Percentiles rank a stretch among this genome's conserved stretches.
These are phyloP conservation scores for Macropis europaea DNA, from an alignment of 2,888 invertebrate species.

Conservation along the genomic window DNA sequence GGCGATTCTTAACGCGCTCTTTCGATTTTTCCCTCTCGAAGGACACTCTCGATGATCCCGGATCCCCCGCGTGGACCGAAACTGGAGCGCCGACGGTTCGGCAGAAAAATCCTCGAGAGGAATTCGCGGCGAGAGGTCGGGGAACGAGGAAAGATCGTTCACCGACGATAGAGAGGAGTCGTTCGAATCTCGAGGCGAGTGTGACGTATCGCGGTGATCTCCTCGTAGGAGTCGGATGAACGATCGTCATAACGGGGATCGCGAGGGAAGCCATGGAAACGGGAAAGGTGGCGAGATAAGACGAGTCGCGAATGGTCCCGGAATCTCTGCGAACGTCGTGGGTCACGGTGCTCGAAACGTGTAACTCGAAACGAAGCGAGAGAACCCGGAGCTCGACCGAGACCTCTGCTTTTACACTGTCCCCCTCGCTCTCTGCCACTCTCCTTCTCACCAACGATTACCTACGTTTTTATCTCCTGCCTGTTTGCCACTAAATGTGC, in stretches of 20 bases:
- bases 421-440: neutral
- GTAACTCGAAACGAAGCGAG: conserved; percentile 75
- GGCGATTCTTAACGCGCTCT: conserved; percentile 15
- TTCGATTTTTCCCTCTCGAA: conserved; percentile 22
- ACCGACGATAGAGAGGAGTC: conserved; percentile 21
- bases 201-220: conserved; percentile 38
- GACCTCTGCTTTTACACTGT: conserved; percentile 2
- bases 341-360: conserved; percentile 63
- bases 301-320: conserved; percentile 47
- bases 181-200: conserved; percentile 17
- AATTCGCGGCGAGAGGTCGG: neutral
- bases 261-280: conserved; percentile 43
- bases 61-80: conserved; percentile 13
- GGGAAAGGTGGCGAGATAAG: conserved; percentile 64
- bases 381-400: conserved; percentile 61
- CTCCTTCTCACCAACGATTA: too few relatives aligned
- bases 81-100: neutral
- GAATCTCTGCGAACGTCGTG: conserved; percentile 47
- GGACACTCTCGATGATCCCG: conserved; percentile 45
- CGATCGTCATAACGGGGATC: conserved; percentile 59
- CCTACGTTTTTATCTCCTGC: neutral
- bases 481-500: conserved; percentile 46
- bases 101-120: neutral
- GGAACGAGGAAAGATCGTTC: neutral
- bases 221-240: conserved; percentile 41